A percentile compares a stretch with the other conserved stretches of the same genome.
These are phyloP conservation scores for Acrossocheilus fasciatus DNA, from an alignment of 2,797 vertebrate species.

Conservation along the genomic window DNA sequence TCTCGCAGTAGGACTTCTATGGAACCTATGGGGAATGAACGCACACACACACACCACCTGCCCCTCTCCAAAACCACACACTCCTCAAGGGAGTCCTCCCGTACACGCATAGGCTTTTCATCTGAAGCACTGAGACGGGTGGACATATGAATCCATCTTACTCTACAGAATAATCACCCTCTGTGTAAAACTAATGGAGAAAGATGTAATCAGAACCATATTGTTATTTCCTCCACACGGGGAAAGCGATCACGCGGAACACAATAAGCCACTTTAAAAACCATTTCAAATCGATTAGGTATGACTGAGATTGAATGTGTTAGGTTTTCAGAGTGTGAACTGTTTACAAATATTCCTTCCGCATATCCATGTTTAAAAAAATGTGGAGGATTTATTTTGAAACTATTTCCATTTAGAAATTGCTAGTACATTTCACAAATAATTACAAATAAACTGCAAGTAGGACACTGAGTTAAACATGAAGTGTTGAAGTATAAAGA, in stretches of 20 bases:
- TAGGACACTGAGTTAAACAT: background rate
- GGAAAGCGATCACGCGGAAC: slow-evolving; percentile 24
- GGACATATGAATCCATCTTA: slow-evolving; percentile 60
- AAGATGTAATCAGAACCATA: slow-evolving; percentile 60
- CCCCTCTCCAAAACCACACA: slow-evolving; percentile 55
- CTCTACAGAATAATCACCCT: slow-evolving; percentile 58
- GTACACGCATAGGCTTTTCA: slow-evolving; percentile 56
- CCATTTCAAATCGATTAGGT: slow-evolving; percentile 37
- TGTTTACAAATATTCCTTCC: background rate
- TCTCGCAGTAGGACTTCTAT: slow-evolving; percentile 23
- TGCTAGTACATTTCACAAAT: background rate
- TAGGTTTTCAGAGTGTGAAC: slow-evolving; percentile 23
- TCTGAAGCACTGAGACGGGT: slow-evolving; percentile 48
- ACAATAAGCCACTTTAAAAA: slow-evolving; percentile 48
- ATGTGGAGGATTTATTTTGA: background rate
- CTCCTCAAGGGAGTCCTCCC: slow-evolving; percentile 52
- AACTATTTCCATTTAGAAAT: background rate
- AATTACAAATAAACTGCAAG: background rate
- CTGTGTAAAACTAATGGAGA: slow-evolving; percentile 59
- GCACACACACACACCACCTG: slow-evolving; percentile 52
- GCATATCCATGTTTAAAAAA: background rate
- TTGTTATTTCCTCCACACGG: slow-evolving; percentile 48
- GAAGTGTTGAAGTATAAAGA: background rate
- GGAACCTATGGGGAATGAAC: slow-evolving; percentile 40
- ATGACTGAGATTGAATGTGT: slow-evolving; percentile 32